Evolutionary conservation across 2,888 invertebrate species (phyloP).

Genomic region (Malacosoma neustria): DNA sequence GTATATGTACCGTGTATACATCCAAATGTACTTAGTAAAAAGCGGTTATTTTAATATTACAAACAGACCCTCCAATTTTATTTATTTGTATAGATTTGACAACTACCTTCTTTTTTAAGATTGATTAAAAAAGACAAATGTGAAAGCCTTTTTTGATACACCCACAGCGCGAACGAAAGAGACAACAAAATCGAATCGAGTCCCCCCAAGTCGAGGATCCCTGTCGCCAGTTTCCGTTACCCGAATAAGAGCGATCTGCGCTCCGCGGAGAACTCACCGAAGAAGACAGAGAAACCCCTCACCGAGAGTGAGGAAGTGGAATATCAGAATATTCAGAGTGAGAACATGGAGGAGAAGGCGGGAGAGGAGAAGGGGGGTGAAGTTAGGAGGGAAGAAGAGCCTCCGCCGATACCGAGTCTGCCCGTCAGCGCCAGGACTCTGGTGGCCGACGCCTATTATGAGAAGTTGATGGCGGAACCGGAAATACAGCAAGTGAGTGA

Average conservation of each 20-base stretch:
- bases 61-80: too few species aligned
- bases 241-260: slow-evolving; percentile 56
- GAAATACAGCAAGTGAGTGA: slow-evolving; percentile 86
- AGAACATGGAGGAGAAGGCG: slow-evolving; percentile 11
- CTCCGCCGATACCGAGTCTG: slow-evolving; percentile 65
- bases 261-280: slow-evolving; percentile 51
- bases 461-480: slow-evolving; percentile 82
- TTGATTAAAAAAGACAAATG: too few species aligned
- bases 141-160: too few species aligned
- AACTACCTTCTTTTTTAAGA: too few species aligned
- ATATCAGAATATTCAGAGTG: slow-evolving; percentile 47
- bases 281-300: slow-evolving; percentile 22
- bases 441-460: slow-evolving; percentile 86
- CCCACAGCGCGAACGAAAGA: slow-evolving; percentile 12
- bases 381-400: slow-evolving; percentile 43
- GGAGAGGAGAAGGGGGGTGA: slow-evolving; percentile 27
- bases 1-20: too few species aligned
- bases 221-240: slow-evolving; percentile 62
- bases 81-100: too few species aligned
- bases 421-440: slow-evolving; percentile 59
- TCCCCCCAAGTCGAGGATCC: slow-evolving; percentile 54
- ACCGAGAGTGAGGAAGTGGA: slow-evolving; percentile 35
- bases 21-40: too few species aligned
- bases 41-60: too few species aligned
- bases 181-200: slow-evolving; percentile 32